Evolutionary conservation across 2,888 invertebrate genomes (phyloP).

Genomic region (Tinea trinotella): DNA sequence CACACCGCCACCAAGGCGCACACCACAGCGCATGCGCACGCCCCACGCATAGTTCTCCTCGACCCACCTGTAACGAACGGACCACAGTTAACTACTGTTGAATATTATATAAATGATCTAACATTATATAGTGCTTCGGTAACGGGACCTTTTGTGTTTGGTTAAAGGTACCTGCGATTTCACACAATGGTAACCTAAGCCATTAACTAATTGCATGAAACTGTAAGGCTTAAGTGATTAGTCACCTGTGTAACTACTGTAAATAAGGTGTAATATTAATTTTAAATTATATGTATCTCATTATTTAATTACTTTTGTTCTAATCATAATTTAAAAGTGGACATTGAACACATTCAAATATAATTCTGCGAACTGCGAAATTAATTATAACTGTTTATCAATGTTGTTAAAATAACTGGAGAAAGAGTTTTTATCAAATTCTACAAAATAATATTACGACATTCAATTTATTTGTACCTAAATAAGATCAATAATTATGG

Average conservation of each 20-base stretch:
- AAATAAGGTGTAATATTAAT: background rate
- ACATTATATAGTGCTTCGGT: background rate
- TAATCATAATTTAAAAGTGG: too few species aligned
- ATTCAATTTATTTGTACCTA: too few species aligned
- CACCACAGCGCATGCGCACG: slow-evolving; percentile 69
- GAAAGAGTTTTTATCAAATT: background rate
- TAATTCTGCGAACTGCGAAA: background rate
- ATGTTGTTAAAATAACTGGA: background rate
- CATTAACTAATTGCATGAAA: too few species aligned
- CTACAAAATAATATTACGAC: background rate
- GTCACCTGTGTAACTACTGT: background rate
- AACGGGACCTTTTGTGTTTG: background rate
- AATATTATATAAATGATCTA: background rate
- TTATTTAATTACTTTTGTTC: too few species aligned
- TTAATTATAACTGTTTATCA: background rate
- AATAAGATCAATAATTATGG: too few species aligned
- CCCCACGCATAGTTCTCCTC: slow-evolving; percentile 71
- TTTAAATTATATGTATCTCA: too few species aligned
- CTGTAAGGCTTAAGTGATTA: too few species aligned
- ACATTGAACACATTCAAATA: too few species aligned
- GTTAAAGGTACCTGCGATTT: background rate
- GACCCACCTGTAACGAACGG: slow-evolving; percentile 57
- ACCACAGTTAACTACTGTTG: background rate
- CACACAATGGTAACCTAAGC: too few species aligned
- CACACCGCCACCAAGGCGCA: slow-evolving; percentile 68